Percentiles rank a stretch among this genome's conserved stretches.
phyloP scores from a whole-genome alignment of 1,140 invertebrate genomes.

The Chironomus striatipennis region DNA sequence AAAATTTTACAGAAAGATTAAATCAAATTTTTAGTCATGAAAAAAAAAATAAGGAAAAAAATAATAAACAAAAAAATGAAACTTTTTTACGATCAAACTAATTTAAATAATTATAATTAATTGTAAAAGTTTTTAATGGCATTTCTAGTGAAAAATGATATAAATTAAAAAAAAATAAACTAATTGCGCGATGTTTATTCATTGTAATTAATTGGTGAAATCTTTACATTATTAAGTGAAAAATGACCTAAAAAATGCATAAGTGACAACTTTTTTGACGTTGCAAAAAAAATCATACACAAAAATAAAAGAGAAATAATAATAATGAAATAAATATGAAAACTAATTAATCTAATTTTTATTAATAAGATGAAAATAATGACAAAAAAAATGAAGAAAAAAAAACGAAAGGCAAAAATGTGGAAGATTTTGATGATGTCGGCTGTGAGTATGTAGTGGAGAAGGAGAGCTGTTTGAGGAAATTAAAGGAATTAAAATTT shows the following conservation, averaged over 20 bases:
- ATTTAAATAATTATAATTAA: background rate
- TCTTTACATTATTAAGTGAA: background rate
- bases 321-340: too few species aligned
- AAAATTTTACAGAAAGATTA: background rate
- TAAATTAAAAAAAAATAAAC: background rate
- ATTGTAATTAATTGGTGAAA: constrained; percentile 10
- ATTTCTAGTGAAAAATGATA: background rate
- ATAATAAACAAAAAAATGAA: background rate
- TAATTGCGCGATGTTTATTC: background rate
- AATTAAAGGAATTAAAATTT: too few species aligned
- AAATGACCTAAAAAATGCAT: background rate
- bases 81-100: constrained; percentile 11
- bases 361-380: too few species aligned
- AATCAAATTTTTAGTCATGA: constrained; percentile 10
- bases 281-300: background rate
- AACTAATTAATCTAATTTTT: too few species aligned
- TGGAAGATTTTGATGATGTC: too few species aligned
- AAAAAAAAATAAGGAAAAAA: background rate
- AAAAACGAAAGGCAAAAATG: too few species aligned
- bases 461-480: too few species aligned
- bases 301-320: too few species aligned
- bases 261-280: background rate
- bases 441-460: too few species aligned
- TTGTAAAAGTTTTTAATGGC: constrained; percentile 11
- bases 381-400: too few species aligned